Percentiles rank a stretch among this genome's conserved stretches.
Evolutionary conservation across 2,888 invertebrate genomes (phyloP).

Genomic region (Macrophya alboannulata): DNA sequence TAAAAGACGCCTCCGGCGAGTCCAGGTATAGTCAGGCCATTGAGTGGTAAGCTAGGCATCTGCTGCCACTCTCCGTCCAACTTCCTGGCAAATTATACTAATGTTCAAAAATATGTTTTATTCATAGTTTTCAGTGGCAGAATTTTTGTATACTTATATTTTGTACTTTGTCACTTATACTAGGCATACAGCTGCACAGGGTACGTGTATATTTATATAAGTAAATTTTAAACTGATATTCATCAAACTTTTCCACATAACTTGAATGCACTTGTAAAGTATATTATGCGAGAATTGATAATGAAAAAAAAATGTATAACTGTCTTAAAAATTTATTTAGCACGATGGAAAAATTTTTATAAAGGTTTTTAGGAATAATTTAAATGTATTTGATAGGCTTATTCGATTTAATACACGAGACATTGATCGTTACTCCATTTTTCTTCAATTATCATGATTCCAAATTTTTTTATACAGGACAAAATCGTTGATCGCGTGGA

Average conservation of each 20-base stretch:
- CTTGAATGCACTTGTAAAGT: neutral
- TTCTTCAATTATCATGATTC: neutral
- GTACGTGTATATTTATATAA: neutral
- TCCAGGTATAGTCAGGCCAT: neutral
- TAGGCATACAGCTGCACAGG: neutral
- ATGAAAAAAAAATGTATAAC: slow-evolving; percentile 2
- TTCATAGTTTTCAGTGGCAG: neutral
- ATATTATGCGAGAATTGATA: neutral
- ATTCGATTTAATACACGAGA: neutral
- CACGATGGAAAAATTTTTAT: neutral
- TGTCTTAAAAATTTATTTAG: neutral
- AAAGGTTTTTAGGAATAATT: neutral
- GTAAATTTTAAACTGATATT: neutral
- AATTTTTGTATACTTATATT: neutral
- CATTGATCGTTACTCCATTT: neutral
- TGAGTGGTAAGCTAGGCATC: neutral
- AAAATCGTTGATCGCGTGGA: slow-evolving; percentile 67
- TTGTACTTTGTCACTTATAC: slow-evolving; percentile 18
- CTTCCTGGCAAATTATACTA: slow-evolving; percentile 32
- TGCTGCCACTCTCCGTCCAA: slow-evolving; percentile 16
- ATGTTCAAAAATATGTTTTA: slow-evolving; percentile 20
- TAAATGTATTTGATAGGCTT: neutral
- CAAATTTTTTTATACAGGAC: slow-evolving; percentile 64
- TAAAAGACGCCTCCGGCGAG: neutral
- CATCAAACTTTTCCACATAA: neutral